phyloP scores from a whole-genome alignment of 2,113 vertebrate genomes.

The Erinaceus europaeus region DNA sequence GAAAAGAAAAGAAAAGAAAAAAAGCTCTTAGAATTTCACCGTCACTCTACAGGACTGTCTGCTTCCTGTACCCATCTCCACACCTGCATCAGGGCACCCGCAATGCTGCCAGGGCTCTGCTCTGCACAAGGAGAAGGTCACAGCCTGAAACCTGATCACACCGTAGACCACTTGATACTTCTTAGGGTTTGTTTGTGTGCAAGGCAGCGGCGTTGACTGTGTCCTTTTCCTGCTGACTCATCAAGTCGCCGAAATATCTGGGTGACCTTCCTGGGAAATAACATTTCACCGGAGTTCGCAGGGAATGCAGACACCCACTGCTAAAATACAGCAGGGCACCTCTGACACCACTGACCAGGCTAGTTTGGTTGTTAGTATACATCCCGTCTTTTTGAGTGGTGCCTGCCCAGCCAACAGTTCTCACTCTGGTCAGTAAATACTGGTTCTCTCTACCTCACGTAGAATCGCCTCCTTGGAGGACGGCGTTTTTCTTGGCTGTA shows the following conservation, averaged over 20 bases:
- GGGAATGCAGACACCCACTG: not conserved
- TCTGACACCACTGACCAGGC: not conserved
- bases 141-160: not conserved
- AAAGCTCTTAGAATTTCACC: not conserved
- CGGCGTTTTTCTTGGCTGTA: conserved; percentile 8
- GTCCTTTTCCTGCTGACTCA: conserved; percentile 29
- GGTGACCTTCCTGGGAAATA: conserved; percentile 32
- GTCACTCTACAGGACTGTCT: not conserved
- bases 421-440: conserved; percentile 28
- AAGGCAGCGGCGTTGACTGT: conserved; percentile 10
- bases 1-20: too few species aligned
- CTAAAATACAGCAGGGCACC: too few species aligned
- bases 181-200: conserved; percentile 14
- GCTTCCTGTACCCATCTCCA: not conserved
- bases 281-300: conserved; percentile 21
- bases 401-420: not conserved
- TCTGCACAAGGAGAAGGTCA: conserved; percentile 44
- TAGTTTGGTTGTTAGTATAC: conserved; percentile 13
- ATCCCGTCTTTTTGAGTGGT: not conserved
- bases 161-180: not conserved
- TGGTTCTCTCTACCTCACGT: conserved; percentile 12
- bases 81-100: not conserved
- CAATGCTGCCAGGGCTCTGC: not conserved
- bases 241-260: not conserved
- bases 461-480: conserved; percentile 12